These are phyloP conservation scores for Aviceda leuphotes DNA, from an alignment of 2,797 vertebrate genomes.

Conservation along the genomic window DNA sequence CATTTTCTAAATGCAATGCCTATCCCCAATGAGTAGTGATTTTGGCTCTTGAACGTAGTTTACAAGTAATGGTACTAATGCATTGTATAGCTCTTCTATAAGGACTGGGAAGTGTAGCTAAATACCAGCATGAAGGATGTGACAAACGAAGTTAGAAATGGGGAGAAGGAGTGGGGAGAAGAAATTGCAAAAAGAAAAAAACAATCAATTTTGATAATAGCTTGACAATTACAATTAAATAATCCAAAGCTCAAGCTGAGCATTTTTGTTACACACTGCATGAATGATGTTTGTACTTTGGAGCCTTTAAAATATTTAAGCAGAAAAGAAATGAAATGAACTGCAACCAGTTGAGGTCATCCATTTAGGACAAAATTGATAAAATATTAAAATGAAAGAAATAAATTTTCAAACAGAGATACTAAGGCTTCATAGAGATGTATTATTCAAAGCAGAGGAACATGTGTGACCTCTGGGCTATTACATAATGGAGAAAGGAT, in stretches of 20 bases:
- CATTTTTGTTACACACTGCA: constrained; percentile 49
- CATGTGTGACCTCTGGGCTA: constrained; percentile 71
- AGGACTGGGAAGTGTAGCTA: not conserved
- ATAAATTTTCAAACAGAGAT: constrained; percentile 79
- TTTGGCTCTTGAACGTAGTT: not conserved
- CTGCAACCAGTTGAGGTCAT: constrained; percentile 81
- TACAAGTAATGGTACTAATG: not conserved
- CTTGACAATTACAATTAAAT: constrained; percentile 70
- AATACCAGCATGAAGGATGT: not conserved
- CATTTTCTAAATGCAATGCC: not conserved
- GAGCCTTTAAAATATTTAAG: constrained; percentile 81
- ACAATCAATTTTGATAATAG: constrained; percentile 54
- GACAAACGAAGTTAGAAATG: not conserved
- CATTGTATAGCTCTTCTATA: not conserved
- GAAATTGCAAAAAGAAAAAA: constrained; percentile 19
- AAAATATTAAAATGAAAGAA: constrained; percentile 84
- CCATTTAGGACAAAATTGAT: constrained; percentile 82
- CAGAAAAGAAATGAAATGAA: constrained; percentile 77
- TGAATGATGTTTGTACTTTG: constrained; percentile 79
- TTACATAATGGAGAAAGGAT: constrained; percentile 71
- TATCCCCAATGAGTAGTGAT: not conserved
- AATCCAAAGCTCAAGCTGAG: constrained; percentile 62
- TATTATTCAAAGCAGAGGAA: constrained; percentile 78
- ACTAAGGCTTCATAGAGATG: constrained; percentile 69
- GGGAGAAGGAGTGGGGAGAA: not conserved